A percentile compares a stretch with the other conserved stretches of the same genome.
Evolutionary conservation across 2,888 invertebrate species (phyloP).

Genomic region (Caenorhabditis imperialis): DNA sequence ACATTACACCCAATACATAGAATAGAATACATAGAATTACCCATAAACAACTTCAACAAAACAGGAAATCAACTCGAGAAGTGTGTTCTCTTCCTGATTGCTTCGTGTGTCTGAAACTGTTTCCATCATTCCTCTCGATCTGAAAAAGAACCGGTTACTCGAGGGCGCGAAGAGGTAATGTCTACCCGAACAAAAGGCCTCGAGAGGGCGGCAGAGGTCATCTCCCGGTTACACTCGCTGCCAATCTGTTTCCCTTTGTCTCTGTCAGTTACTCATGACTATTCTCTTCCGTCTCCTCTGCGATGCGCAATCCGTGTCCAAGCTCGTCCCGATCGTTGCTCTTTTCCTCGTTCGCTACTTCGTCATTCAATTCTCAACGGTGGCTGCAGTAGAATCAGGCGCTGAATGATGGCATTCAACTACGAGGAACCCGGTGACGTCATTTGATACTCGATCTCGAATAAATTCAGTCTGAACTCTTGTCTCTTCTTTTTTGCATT

Average conservation of each 20-base stretch:
- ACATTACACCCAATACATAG: no score
- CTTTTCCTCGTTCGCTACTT: slow-evolving; percentile 45
- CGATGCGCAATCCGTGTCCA: slow-evolving; percentile 34
- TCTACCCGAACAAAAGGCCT: slow-evolving; percentile 35
- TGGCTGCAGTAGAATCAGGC: slow-evolving; percentile 1
- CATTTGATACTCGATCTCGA: background rate
- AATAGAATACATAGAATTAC: no score
- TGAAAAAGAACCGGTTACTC: slow-evolving; percentile 21
- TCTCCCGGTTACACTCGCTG: slow-evolving; percentile 12
- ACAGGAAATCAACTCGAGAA: no score
- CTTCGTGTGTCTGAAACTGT: no score
- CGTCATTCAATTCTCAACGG: slow-evolving; percentile 24
- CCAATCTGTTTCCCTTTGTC: slow-evolving; percentile 11
- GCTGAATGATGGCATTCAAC: background rate
- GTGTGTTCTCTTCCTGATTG: no score
- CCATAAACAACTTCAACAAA: no score
- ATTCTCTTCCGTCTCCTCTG: slow-evolving; percentile 44
- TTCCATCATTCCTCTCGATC: no score
- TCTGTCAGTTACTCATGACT: slow-evolving; percentile 28
- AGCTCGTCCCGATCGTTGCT: slow-evolving; percentile 43
- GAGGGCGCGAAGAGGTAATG: slow-evolving; percentile 21
- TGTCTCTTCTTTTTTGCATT: no score
- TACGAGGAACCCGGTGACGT: no score
- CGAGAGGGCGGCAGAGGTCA: slow-evolving; percentile 35
- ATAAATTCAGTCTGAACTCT: no score